Evolutionary conservation across 2,888 invertebrate genomes (phyloP), one percentile per base, ranked within the genome.

Genomic region (Trileptium ribeirensis): DNA sequence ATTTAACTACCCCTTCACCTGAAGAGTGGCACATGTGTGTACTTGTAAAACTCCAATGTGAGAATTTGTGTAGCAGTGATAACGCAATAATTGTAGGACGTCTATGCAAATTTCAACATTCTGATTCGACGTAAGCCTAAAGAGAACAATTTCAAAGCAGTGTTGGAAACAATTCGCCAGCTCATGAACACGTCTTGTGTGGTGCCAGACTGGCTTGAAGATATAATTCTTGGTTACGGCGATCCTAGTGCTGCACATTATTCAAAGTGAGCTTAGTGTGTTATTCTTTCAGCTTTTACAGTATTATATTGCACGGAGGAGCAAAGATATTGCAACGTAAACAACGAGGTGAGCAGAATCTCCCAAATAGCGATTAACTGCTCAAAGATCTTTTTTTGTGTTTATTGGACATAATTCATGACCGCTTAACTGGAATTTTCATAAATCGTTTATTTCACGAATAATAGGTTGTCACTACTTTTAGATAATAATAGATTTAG

Each of bases 81-180:
- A n/a, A n/a, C n/a, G n/a, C n/a, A n/a, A 29, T 29, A 67, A 29
- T 75, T 79, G 79, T 79, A 87, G 83, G 94, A 95, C 88, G 93
- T 95, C 0, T 95, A 95, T 89, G 94, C 94, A 87, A 93, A 94
- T 19, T 99, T 99, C 90, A 99, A 97, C 89, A 93, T 99, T 79
- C 92, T 99, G 82, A 94, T 99, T 93, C 92, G 99, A 64, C 92
- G 99, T n/a, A 98, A 98, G 89, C 98, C 99, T 0, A 99, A 99
- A 88, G 97, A 99, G 90, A 99, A 99, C 89, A 99, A 99, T 90
- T 99, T 99, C 90, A 99, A 99, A 90, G 99, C 99, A 0, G 99
- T 99, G 0, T 90, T 99, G 86, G 97, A 98, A 89, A 99, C 99
- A 0, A 99, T 99, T 82, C 91, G 99, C 0, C 96, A 98, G 90